Percentiles rank a stretch among this genome's conserved stretches.
These are phyloP conservation scores for Trogon surrucura DNA, from an alignment of 2,113 vertebrate species.

Conservation along the genomic window DNA sequence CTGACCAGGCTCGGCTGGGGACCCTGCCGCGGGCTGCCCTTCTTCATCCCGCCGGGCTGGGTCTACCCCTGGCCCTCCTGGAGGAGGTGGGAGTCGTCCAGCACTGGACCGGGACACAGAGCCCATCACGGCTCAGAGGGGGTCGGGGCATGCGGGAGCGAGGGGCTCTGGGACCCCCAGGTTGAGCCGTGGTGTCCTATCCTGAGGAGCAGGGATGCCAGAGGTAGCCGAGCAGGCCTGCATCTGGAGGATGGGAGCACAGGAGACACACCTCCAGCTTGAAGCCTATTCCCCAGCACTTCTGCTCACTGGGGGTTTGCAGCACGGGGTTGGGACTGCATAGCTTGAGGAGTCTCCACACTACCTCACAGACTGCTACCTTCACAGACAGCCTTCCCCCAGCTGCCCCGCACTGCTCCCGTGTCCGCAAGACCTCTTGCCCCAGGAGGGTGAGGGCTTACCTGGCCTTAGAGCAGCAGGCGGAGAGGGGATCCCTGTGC, in stretches of 20 bases:
- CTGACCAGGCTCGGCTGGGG: neutral
- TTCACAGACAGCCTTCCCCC: neutral
- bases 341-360: neutral
- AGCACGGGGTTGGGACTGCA: rapidly evolving
- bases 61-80: neutral
- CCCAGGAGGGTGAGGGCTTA: neutral
- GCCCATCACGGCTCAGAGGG: neutral
- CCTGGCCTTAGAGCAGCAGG: neutral
- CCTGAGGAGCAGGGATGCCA: neutral
- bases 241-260: neutral
- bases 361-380: neutral
- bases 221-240: neutral
- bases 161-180: neutral
- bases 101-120: rapidly evolving
- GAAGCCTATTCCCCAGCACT: neutral
- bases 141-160: rapidly evolving
- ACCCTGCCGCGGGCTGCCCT: neutral
- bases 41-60: neutral
- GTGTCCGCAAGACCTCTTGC: too few species aligned
- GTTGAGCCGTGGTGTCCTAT: neutral
- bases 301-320: neutral
- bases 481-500: rapidly evolving
- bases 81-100: too few species aligned
- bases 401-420: neutral
- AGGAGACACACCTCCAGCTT: neutral